A percentile compares a stretch with the other conserved stretches of the same genome.
Evolutionary conservation across 2,113 vertebrate genomes (phyloP).

Genomic region (Ptyas mucosa): DNA sequence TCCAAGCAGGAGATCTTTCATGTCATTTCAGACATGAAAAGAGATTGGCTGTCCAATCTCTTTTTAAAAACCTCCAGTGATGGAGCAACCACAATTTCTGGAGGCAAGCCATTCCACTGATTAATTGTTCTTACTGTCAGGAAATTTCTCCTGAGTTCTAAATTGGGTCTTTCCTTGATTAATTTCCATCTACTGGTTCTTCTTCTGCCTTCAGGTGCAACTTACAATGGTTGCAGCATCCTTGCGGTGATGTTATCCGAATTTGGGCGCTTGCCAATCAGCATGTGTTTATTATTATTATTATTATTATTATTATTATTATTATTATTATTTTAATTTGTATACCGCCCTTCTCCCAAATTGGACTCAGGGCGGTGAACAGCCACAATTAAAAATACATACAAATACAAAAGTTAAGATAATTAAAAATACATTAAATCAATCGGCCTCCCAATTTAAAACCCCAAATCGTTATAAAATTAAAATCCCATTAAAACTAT

Average conservation of each 20-base stretch:
- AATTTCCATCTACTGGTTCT: neutral
- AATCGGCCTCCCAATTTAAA: too few relatives aligned
- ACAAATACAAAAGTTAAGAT: too few relatives aligned
- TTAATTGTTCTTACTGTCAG: neutral
- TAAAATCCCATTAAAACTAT: too few relatives aligned
- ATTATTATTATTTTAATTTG: too few relatives aligned
- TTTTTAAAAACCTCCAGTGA: neutral
- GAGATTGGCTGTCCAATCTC: neutral
- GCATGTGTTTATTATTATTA: too few relatives aligned
- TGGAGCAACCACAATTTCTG: neutral
- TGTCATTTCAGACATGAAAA: neutral
- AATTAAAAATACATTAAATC: too few relatives aligned
- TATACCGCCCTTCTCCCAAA: too few relatives aligned
- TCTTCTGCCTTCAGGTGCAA: neutral
- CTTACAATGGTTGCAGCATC: neutral
- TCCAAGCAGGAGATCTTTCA: neutral
- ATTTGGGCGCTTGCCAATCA: neutral
- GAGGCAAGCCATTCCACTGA: neutral
- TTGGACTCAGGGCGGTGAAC: too few relatives aligned
- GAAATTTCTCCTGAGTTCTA: neutral
- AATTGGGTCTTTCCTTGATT: neutral
- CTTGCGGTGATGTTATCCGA: neutral
- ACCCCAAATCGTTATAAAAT: too few relatives aligned
- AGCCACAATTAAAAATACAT: too few relatives aligned
- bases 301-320: too few relatives aligned